Evolutionary conservation across 2,797 vertebrate species (phyloP).

Genomic region (Trichosurus vulpecula): DNA sequence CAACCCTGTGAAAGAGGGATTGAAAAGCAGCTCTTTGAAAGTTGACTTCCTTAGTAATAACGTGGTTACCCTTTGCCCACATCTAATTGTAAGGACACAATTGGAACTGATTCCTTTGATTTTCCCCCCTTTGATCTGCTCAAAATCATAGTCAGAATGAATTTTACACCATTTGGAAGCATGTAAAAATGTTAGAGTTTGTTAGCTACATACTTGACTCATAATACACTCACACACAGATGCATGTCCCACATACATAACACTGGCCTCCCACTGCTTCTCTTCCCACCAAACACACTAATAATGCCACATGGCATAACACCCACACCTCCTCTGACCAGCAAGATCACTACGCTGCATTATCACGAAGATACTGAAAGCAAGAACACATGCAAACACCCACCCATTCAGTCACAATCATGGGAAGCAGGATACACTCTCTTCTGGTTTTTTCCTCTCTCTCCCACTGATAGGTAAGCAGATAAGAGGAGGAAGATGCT

Average conservation of each 20-base stretch:
- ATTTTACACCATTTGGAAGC: slow-evolving; percentile 15
- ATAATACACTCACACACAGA: slow-evolving; percentile 60
- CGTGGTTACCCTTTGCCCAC: slow-evolving; percentile 26
- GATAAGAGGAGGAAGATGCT: slow-evolving; percentile 25
- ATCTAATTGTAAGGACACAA: slow-evolving; percentile 37
- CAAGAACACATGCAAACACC: slow-evolving; percentile 70
- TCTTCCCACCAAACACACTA: slow-evolving; percentile 62
- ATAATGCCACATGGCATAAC: slow-evolving; percentile 62
- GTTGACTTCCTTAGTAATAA: slow-evolving; percentile 27
- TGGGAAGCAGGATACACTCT: slow-evolving; percentile 51
- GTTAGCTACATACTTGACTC: slow-evolving; percentile 64
- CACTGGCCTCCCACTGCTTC: slow-evolving; percentile 63
- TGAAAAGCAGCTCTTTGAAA: slow-evolving; percentile 36
- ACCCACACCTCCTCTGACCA: slow-evolving; percentile 54
- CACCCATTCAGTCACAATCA: slow-evolving; percentile 61
- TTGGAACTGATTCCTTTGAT: slow-evolving; percentile 2
- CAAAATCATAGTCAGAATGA: slow-evolving; percentile 26
- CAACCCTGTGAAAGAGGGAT: background rate
- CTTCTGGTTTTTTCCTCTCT: slow-evolving; percentile 67
- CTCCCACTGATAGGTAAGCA: slow-evolving; percentile 68
- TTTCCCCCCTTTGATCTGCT: slow-evolving; percentile 41
- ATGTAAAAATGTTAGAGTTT: slow-evolving; percentile 26
- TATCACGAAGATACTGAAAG: slow-evolving; percentile 61
- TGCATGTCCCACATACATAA: slow-evolving; percentile 59
- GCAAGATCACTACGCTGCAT: slow-evolving; percentile 47